A percentile compares a stretch with the other conserved stretches of the same genome.
These are phyloP conservation scores for Diceros bicornis DNA, from an alignment of 2,797 vertebrate genomes.

Conservation along the genomic window DNA sequence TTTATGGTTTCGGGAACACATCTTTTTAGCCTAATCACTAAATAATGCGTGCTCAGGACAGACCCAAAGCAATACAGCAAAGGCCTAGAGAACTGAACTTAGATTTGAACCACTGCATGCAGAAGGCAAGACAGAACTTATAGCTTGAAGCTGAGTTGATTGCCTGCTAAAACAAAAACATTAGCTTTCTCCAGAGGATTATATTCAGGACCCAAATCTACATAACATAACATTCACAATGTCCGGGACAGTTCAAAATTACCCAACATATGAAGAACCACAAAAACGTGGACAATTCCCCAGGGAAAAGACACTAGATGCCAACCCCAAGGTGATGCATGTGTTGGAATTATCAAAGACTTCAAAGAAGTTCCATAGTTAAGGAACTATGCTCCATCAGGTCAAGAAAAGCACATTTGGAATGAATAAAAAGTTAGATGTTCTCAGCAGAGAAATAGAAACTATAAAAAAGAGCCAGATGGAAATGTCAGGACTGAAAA, in stretches of 20 bases:
- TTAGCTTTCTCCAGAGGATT: background rate
- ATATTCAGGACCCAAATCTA: background rate
- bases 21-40: background rate
- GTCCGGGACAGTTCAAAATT: background rate
- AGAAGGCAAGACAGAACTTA: background rate
- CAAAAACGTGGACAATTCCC: background rate
- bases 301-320: background rate
- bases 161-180: background rate
- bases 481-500: constrained; percentile 12
- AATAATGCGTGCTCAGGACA: background rate
- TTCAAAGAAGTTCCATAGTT: background rate
- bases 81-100: background rate
- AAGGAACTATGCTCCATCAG: background rate
- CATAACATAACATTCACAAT: background rate
- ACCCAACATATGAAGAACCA: background rate
- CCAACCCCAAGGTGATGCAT: background rate
- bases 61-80: background rate
- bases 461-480: constrained; percentile 23
- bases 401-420: background rate
- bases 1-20: background rate
- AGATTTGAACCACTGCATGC: background rate
- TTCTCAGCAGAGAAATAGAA: background rate
- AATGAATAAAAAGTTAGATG: background rate
- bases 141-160: background rate
- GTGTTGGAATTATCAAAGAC: constrained; percentile 31